Percentiles rank a stretch among this genome's conserved stretches.
Conservation (phyloP, 1,140 invertebrate species). For the Drosophila rhopaloa region DNA sequence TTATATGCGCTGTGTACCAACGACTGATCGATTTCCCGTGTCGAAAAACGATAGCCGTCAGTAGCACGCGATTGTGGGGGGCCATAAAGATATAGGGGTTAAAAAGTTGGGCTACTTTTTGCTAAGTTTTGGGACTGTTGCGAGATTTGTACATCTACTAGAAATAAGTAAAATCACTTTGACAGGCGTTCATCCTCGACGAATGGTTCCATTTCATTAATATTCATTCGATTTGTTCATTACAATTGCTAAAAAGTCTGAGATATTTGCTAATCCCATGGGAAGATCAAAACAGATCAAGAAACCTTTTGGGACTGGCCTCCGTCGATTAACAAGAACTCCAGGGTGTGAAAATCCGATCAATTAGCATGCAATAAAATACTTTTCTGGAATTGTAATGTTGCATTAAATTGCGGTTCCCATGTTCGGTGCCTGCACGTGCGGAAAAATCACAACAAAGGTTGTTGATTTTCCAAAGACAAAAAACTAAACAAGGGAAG, state of each 20-base stretch:
- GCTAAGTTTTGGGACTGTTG: background rate
- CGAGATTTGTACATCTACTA: background rate
- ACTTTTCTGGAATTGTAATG: slow-evolving; percentile 10
- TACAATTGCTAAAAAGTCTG: slow-evolving; percentile 22
- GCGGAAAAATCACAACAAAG: slow-evolving; percentile 30
- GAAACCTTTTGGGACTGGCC: slow-evolving; percentile 13
- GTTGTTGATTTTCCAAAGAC: slow-evolving; percentile 19
- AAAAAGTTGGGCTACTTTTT: slow-evolving; percentile 2
- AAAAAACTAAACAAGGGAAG: background rate
- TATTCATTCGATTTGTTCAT: slow-evolving; percentile 9
- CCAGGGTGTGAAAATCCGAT: slow-evolving; percentile 42
- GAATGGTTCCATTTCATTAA: background rate
- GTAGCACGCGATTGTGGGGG: slow-evolving; percentile 21
- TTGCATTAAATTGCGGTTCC: slow-evolving; percentile 7
- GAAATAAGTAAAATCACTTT: background rate
- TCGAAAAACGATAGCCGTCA: slow-evolving; percentile 21
- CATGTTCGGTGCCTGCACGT: slow-evolving; percentile 43
- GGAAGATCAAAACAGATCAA: slow-evolving; percentile 14
- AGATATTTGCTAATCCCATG: slow-evolving; percentile 13
- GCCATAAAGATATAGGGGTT: slow-evolving; percentile 37
- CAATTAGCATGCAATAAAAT: slow-evolving; percentile 46
- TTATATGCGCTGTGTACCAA: slow-evolving; percentile 55
- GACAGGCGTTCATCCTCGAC: background rate
- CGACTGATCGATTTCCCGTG: slow-evolving; percentile 61
- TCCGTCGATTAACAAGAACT: slow-evolving; percentile 26